Evolutionary conservation across 2,113 vertebrate species (phyloP), one percentile per base, ranked within the genome.

Genomic region (Gnathonemus longibarbis): DNA sequence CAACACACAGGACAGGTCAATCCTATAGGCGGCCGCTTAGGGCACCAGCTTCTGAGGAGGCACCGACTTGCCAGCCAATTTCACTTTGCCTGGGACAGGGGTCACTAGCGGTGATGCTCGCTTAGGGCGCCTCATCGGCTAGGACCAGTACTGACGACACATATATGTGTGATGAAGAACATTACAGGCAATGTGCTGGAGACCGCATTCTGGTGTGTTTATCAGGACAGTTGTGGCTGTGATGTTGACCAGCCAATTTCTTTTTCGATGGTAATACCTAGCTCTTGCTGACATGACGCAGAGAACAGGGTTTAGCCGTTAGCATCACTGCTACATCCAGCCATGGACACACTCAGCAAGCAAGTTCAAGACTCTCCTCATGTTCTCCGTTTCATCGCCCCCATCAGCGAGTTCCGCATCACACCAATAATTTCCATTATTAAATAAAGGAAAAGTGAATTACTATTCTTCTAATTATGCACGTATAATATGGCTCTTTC

Each of bases 401-500:
- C 88, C 53, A 10, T 53, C 74, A 84, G 2, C 46, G 13, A 45
- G 88, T 89, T 89, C 24, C 8, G 52, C 17, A 56, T 11, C 15
- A 13, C 80, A 49, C 80, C 35, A 80, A 89, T 46, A 84, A 52
- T 84, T 89, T 85, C 58, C 89, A 90, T 62, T 52, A 46, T 50
- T 31, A 52, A 49, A 91, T 90, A 86, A 88, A 45, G 80, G 53
- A 90, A 90, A 90, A 90, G 35, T 83, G 45, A 58, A 52, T 87
- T 89, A 89, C 56, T 90, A 39, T 53, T 52, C 56, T 90, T 62
- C 74, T 88, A 80, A 77, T 89, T 87, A 24, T 74, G 77, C 58
- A 90, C 48, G 85, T 91, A 86, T 85, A 89, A 90, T 24, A 58
- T 45, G 46, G 45, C 62, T 58, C 77, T 90, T 89, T 89, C 89